Conservation (phyloP, 1,140 invertebrate genomes). For the Pectinophora gossypiella region DNA sequence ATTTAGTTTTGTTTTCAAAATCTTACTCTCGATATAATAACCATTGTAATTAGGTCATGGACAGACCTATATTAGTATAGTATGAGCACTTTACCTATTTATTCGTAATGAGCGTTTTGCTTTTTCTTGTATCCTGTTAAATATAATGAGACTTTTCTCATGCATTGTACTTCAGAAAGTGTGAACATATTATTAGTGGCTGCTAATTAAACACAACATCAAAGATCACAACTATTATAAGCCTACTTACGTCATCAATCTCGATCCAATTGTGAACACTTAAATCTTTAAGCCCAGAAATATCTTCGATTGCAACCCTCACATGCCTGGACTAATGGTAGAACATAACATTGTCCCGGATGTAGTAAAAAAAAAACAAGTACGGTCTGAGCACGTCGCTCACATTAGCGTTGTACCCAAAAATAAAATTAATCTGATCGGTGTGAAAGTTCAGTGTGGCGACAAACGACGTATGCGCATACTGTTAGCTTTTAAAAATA, state of each 20-base stretch:
- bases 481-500: constrained; percentile 36
- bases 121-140: too few relatives aligned
- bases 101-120: too few relatives aligned
- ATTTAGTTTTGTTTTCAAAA: neutral
- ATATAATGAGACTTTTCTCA: too few relatives aligned
- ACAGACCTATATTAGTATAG: too few relatives aligned
- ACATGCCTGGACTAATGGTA: constrained; percentile 53
- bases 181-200: too few relatives aligned
- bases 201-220: too few relatives aligned
- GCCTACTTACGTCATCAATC: neutral
- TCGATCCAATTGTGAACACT: neutral
- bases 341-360: constrained; percentile 59
- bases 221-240: too few relatives aligned
- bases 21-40: neutral
- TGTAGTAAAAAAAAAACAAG: constrained; percentile 54
- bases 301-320: constrained; percentile 33
- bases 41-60: too few relatives aligned
- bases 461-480: constrained; percentile 39
- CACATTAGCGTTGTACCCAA: constrained; percentile 44
- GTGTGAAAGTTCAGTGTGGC: constrained; percentile 60
- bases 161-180: too few relatives aligned
- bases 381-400: constrained; percentile 40
- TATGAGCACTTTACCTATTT: too few relatives aligned
- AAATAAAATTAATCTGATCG: constrained; percentile 61
- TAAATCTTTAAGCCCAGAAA: constrained; percentile 22